phyloP scores from a whole-genome alignment of 2,797 vertebrate species.

The Premnoplex brunnescens region DNA sequence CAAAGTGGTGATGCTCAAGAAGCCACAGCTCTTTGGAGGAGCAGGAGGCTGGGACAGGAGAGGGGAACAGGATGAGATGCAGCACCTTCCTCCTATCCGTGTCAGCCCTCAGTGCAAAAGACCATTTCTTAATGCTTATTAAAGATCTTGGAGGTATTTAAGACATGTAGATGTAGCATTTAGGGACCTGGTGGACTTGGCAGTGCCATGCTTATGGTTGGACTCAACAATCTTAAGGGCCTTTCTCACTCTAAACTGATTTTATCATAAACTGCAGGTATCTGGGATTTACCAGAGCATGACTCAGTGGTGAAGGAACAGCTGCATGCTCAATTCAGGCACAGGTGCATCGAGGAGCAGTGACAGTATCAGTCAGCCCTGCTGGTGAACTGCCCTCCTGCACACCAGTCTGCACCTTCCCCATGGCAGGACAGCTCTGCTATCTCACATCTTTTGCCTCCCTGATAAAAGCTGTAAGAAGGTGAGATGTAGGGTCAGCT shows the following conservation, averaged over 20 bases:
- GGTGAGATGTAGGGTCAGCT: not conserved
- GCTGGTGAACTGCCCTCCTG: not conserved
- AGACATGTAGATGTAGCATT: not conserved
- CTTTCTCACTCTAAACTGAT: not conserved
- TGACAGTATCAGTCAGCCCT: not conserved
- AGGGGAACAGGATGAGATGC: not conserved
- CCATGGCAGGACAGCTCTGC: accelerated
- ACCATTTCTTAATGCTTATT: not conserved
- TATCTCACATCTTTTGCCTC: not conserved
- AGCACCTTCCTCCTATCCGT: not conserved
- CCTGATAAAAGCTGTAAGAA: not conserved
- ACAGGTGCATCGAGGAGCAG: accelerated
- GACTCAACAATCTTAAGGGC: accelerated
- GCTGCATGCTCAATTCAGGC: not conserved
- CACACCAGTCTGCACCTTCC: not conserved
- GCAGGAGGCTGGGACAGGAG: not conserved
- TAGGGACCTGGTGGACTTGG: not conserved
- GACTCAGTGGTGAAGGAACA: not conserved
- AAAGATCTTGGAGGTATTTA: not conserved
- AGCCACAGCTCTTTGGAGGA: not conserved
- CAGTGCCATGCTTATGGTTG: not conserved
- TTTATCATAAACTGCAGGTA: not conserved
- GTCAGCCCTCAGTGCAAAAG: accelerated
- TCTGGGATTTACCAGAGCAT: accelerated
- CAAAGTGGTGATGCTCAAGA: not conserved